Evolutionary conservation across 2,797 vertebrate species (phyloP).

Genomic region (Enteromius mattozi): DNA sequence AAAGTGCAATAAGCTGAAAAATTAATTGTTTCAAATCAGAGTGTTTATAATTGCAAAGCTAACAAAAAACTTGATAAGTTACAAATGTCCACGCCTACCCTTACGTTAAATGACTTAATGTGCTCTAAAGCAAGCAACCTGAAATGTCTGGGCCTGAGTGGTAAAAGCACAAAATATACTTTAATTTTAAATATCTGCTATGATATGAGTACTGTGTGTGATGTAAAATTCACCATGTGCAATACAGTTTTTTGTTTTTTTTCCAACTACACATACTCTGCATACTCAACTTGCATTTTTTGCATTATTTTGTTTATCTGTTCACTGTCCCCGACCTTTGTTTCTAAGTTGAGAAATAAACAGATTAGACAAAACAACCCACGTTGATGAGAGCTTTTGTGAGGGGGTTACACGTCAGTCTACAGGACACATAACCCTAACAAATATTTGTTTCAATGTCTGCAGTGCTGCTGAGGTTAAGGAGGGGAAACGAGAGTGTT

Average conservation of each 20-base stretch:
- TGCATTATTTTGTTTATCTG: neutral
- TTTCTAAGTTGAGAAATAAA: neutral
- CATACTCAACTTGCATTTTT: neutral
- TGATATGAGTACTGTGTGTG: neutral
- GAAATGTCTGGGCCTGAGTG: neutral
- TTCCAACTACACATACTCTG: neutral
- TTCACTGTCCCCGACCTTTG: neutral
- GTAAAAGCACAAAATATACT: neutral
- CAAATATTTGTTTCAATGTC: neutral
- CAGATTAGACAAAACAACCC: neutral
- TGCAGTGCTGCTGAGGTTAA: conserved; percentile 21
- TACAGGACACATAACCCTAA: neutral
- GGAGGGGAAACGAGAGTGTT: conserved; percentile 35
- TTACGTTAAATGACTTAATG: neutral
- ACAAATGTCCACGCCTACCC: neutral
- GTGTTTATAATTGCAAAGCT: neutral
- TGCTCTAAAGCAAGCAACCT: neutral
- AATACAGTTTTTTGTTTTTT: neutral
- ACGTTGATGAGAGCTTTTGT: neutral
- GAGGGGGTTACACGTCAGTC: neutral
- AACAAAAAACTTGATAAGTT: neutral
- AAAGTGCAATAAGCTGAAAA: neutral
- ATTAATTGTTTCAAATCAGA: neutral
- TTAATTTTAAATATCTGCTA: neutral
- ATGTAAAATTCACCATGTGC: neutral